phyloP scores from a whole-genome alignment of 2,888 invertebrate species.

The Mystacides longicornis region DNA sequence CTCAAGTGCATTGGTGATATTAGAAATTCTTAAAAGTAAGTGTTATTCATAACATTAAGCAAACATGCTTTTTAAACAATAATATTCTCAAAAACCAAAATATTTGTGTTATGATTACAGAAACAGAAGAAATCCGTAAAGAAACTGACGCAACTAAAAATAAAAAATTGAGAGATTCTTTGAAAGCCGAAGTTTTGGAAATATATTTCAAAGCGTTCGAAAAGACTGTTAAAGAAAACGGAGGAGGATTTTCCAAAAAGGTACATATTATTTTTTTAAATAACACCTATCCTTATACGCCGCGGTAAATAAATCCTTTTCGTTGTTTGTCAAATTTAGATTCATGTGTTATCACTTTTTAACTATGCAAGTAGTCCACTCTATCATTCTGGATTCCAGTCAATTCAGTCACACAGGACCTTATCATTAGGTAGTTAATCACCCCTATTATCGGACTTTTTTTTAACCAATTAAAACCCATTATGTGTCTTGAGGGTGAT shows the following conservation, averaged over 20 bases:
- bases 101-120: not conserved
- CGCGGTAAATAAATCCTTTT: no score
- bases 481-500: no score
- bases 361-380: no score
- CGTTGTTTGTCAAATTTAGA: no score
- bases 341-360: no score
- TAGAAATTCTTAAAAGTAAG: conserved; percentile 20
- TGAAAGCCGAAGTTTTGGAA: conserved; percentile 37
- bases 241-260: conserved; percentile 39
- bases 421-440: no score
- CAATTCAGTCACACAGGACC: no score
- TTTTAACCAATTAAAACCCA: no score
- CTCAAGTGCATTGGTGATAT: conserved; percentile 17
- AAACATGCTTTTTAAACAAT: not conserved
- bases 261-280: conserved; percentile 16
- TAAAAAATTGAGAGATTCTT: conserved; percentile 31
- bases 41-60: not conserved
- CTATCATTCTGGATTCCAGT: no score
- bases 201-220: conserved; percentile 42
- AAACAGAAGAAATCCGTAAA: conserved; percentile 10
- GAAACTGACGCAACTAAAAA: conserved; percentile 33
- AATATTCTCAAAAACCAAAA: not conserved
- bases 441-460: no score
- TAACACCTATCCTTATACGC: not conserved
- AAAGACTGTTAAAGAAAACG: conserved; percentile 41